Percentiles rank a stretch among this genome's conserved stretches.
Evolutionary conservation across 2,797 vertebrate species (phyloP).

Genomic region (Malacoctenus gilli): DNA sequence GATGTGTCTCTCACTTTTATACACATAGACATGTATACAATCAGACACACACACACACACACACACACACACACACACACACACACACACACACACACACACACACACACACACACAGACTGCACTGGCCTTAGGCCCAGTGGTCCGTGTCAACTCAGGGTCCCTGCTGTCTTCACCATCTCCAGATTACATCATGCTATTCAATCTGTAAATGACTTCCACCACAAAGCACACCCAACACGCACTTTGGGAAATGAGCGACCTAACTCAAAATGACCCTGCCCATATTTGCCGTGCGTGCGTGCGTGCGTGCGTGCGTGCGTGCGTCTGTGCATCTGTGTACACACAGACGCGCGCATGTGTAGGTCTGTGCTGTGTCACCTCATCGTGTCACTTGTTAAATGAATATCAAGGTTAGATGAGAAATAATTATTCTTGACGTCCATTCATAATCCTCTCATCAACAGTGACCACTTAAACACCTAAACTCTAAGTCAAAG

Average conservation of each 20-base stretch:
- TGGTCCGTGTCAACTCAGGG: slow-evolving; percentile 66
- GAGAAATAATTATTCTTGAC: slow-evolving; percentile 71
- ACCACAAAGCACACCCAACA: slow-evolving; percentile 76
- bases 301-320: slow-evolving; percentile 26
- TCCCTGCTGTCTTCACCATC: slow-evolving; percentile 78
- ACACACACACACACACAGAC: slow-evolving; percentile 34
- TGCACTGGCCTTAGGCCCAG: slow-evolving; percentile 59
- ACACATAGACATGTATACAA: too few relatives aligned
- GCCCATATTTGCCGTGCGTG: slow-evolving; percentile 51
- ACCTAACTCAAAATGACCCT: slow-evolving; percentile 76
- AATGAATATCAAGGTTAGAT: slow-evolving; percentile 73
- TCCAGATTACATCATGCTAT: slow-evolving; percentile 81
- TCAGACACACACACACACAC: too few relatives aligned
- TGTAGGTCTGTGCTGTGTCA: slow-evolving; percentile 56
- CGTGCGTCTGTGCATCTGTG: slow-evolving; percentile 48
- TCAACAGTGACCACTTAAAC: slow-evolving; percentile 74
- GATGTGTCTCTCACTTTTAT: too few relatives aligned
- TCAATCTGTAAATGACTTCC: slow-evolving; percentile 82
- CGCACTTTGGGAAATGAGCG: slow-evolving; percentile 83
- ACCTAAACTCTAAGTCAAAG: slow-evolving; percentile 49
- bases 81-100: slow-evolving; percentile 35
- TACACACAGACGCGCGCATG: slow-evolving; percentile 31
- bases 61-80: slow-evolving; percentile 21
- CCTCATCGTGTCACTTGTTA: slow-evolving; percentile 70
- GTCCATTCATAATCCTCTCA: slow-evolving; percentile 71